Evolutionary conservation across 2,888 invertebrate species (phyloP), one percentile per base, ranked within the genome.

Genomic region (Rhyacophila evoluta): DNA sequence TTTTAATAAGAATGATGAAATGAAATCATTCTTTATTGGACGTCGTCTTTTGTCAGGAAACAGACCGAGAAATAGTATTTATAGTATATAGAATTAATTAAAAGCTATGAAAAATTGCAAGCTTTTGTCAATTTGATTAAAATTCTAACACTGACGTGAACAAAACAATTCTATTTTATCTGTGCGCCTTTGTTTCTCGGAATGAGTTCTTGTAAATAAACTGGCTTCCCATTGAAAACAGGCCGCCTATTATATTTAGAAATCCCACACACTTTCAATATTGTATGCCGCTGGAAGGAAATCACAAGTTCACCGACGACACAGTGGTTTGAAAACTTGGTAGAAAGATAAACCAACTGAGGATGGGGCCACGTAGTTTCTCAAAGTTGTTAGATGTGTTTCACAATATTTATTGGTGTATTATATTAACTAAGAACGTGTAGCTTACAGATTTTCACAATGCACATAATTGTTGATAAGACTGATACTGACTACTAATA

Each of bases 161-260:
- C 25, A 55, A 55, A 12, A 19, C 55, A 25, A 55, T 55, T 19
- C 19, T 10, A 55, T 55, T 12, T 25, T 55, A 55, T 19, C 10
- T 8, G 55, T 55, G 55, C 10, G 12, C 55, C 19, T 55, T 55
- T 55, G 55, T 55, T 55, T 55, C 55, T 55, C 8, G 55, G 10
- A 55, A 55, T n/a, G 55, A 55, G 25, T 55, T 55, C 55, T n/a
- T n/a, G n/a, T 55, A 6, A 55, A 55, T 55, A 55, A 55, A 55
- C 55, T 55, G 19, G 55, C 55, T 55, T 55, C 55, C 55, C 55
- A 55, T 55, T 25, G 55, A 55, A 55, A 55, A 19, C 55, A 19
- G 10, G 39, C n/a, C 39, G 39, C 39, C n/a, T 15, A 39, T 39
- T n/a, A 39, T 15, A 39, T 12, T n/a, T 55, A 19, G 55, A 55